Conservation (phyloP, 2,888 invertebrate species). For the Megamerina dolium region DNA sequence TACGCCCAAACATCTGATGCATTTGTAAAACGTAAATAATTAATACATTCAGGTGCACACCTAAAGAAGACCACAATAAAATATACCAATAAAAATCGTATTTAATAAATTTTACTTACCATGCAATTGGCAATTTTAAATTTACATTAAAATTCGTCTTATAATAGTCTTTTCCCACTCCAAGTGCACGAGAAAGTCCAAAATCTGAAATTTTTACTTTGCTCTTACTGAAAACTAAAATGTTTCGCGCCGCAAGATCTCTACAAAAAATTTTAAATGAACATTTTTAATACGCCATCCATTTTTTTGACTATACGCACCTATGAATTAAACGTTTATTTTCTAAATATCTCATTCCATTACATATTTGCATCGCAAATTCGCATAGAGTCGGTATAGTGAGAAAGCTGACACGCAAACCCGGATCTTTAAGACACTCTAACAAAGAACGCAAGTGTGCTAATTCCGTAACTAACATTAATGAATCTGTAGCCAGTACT, state of each 20-base stretch:
- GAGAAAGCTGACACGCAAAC: slow-evolving; percentile 79
- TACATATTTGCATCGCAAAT: slow-evolving; percentile 92
- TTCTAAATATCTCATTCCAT: slow-evolving; percentile 97
- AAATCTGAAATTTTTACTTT: slow-evolving; percentile 98
- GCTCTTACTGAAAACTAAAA: slow-evolving; percentile 92
- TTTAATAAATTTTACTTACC: slow-evolving; percentile 55
- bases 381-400: slow-evolving; percentile 88
- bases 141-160: slow-evolving; percentile 97
- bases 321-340: slow-evolving; percentile 92
- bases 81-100: background rate
- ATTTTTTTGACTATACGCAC: no score
- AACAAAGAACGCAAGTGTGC: slow-evolving; percentile 90
- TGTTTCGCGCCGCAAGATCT: slow-evolving; percentile 95
- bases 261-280: slow-evolving; percentile 51
- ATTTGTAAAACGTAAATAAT: slow-evolving; percentile 91
- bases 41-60: slow-evolving; percentile 98
- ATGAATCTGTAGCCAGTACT: slow-evolving; percentile 82
- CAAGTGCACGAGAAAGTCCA: slow-evolving; percentile 89
- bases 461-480: slow-evolving; percentile 83
- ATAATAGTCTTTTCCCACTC: slow-evolving; percentile 98
- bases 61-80: slow-evolving; percentile 49
- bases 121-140: slow-evolving; percentile 94
- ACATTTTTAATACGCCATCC: no score
- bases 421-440: slow-evolving; percentile 92
- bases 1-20: slow-evolving; percentile 98